phyloP scores from a whole-genome alignment of 2,113 vertebrate genomes.

The Pampusana beccarii region DNA sequence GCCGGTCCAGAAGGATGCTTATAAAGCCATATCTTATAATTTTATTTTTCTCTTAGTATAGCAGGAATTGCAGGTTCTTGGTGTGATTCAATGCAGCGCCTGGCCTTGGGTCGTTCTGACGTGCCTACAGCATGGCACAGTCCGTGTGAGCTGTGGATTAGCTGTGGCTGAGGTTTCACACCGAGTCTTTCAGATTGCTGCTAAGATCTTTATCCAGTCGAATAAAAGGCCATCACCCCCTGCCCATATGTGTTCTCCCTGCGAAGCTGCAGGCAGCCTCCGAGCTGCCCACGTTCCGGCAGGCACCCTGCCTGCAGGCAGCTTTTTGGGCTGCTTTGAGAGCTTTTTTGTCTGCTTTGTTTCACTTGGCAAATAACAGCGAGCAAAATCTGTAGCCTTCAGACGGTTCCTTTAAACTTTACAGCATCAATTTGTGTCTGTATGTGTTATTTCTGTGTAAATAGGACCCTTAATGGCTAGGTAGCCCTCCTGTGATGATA shows the following conservation, averaged over 20 bases:
- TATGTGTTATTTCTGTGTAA: neutral
- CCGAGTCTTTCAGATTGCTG: slow-evolving; percentile 17
- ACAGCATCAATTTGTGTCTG: neutral
- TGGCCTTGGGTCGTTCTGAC: neutral
- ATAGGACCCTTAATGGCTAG: neutral
- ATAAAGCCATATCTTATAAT: neutral
- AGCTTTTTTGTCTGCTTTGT: neutral
- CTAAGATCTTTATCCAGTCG: slow-evolving; percentile 39
- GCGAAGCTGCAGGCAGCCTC: slow-evolving; percentile 25
- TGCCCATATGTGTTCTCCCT: slow-evolving; percentile 42
- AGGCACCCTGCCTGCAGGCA: neutral
- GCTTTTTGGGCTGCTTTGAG: neutral
- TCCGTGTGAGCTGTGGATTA: neutral
- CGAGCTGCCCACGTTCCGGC: slow-evolving; percentile 17
- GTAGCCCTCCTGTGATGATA: neutral
- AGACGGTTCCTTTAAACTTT: neutral
- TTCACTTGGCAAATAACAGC: neutral
- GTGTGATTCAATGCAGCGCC: neutral
- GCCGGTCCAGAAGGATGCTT: neutral
- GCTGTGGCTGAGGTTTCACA: neutral
- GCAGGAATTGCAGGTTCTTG: neutral
- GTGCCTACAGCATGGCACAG: neutral
- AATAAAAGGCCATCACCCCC: slow-evolving; percentile 44
- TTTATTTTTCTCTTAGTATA: neutral
- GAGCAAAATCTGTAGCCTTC: neutral